A percentile compares a stretch with the other conserved stretches of the same genome.
phyloP scores from a whole-genome alignment of 2,888 invertebrate genomes.

The Aproaerema taeniolella region DNA sequence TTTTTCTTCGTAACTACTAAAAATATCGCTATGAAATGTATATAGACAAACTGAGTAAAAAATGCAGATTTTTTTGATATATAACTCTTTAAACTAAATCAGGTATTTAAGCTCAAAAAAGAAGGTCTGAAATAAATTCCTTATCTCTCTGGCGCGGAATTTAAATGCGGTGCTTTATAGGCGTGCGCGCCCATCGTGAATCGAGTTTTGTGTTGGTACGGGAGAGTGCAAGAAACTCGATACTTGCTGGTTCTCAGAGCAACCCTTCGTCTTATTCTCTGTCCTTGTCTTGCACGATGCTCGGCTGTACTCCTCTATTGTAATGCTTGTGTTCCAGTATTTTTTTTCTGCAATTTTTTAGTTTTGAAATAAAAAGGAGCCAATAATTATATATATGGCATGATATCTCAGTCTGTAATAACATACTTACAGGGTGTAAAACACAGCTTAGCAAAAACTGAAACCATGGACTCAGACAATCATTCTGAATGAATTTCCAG shows the following conservation, averaged over 20 bases:
- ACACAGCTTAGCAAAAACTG: no score
- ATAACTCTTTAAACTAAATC: conserved; percentile 19
- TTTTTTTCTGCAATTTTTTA: background rate
- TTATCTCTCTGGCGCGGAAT: conserved; percentile 74
- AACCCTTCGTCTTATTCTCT: conserved; percentile 79
- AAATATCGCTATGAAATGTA: conserved; percentile 22
- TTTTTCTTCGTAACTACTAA: conserved; percentile 29
- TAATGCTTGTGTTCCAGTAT: conserved; percentile 33
- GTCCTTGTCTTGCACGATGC: conserved; percentile 76
- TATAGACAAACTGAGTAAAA: conserved; percentile 41
- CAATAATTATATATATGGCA: background rate
- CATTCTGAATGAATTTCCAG: no score
- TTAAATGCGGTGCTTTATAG: conserved; percentile 73
- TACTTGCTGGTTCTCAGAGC: conserved; percentile 72
- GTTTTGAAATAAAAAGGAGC: background rate
- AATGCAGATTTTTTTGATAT: conserved; percentile 56
- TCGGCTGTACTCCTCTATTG: conserved; percentile 67
- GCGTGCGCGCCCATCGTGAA: conserved; percentile 60
- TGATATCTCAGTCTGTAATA: no score
- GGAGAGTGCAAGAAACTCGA: conserved; percentile 42
- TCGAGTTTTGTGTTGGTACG: conserved; percentile 39
- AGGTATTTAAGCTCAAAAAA: conserved; percentile 22
- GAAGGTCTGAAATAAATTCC: conserved; percentile 59
- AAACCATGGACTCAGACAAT: no score
- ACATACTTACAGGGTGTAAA: no score